Base-by-base conservation (phyloP, 2,888 invertebrate species). In the Leucophenga maculata region DNA sequence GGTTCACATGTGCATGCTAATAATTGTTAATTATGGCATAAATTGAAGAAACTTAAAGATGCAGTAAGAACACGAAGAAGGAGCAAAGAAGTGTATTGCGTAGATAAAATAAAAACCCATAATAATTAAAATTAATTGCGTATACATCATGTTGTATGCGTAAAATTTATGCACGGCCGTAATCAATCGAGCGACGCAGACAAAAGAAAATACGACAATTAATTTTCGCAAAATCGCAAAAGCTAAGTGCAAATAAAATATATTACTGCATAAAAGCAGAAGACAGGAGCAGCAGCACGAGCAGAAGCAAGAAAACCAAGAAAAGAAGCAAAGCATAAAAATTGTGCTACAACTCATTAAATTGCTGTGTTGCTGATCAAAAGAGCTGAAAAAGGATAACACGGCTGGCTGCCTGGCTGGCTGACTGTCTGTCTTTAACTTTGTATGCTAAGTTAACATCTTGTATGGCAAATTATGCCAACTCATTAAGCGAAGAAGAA, bases 81-180 rank as follows among this genome's bases (percentile, higher is more conserved):
- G n/a, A n/a, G n/a, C n/a, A n/a, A n/a, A n/a, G n/a, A n/a, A 11
- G 11, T 39, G 8, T 39, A 39, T 39, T 39, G 39, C 39, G 39
- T 39, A 39, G 39, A 39, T 39, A 39, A 39, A 39, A 39, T 11
- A 39, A 39, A 39, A 39, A 39, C 9, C 11, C 39, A 39, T 39
- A 39, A 64, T 64, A 64, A 64, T 46, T 48, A 64, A 48, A 64
- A 64, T 46, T 22, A 64, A 64, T 64, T 64, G 48, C 46, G 62
- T 14, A 39, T 60, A 16, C 60, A 39, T 60, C n/a, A 18, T 60
- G 18, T 60, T 32, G 16, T 39, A 39, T 60, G 44, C 44, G 26
- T 39, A 20, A 16, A 39, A 52, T 1, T 22, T 39, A 14, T 22
- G 54, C 54, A 54, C 54, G 16, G 20, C 26, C 39, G 44, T 31